Percentiles rank a stretch among this genome's conserved stretches.
Conservation (phyloP, 2,113 vertebrate genomes). For the Siniperca chuatsi region DNA sequence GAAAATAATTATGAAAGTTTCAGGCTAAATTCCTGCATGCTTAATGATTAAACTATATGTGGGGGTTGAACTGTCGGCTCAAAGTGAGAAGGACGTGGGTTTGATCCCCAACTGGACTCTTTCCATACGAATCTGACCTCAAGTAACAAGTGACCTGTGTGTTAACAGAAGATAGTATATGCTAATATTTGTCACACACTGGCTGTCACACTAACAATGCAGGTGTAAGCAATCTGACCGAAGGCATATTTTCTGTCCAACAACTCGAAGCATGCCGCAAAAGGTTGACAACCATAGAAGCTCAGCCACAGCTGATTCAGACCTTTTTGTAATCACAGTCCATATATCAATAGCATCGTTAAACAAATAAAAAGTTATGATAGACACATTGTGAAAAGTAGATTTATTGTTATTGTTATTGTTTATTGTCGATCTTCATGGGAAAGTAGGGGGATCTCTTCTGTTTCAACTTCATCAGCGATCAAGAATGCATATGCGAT, state of each 20-base stretch:
- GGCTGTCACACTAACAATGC: slow-evolving; percentile 9
- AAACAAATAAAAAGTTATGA: no score
- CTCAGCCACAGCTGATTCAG: background rate
- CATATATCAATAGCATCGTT: background rate
- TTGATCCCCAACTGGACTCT: slow-evolving; percentile 22
- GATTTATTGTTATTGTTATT: no score
- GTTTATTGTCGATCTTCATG: no score
- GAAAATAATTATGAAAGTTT: slow-evolving; percentile 57
- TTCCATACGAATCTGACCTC: slow-evolving; percentile 16
- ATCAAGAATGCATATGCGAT: no score
- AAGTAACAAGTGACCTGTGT: slow-evolving; percentile 34
- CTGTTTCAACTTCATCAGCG: no score
- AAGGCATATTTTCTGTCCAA: background rate
- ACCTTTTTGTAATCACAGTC: background rate
- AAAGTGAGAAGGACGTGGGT: slow-evolving; percentile 3
- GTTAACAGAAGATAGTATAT: slow-evolving; percentile 39
- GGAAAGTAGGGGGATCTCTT: no score
- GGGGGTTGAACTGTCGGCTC: background rate
- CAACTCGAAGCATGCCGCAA: background rate
- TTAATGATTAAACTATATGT: slow-evolving; percentile 25
- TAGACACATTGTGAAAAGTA: no score
- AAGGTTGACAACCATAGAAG: background rate
- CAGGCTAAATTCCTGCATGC: slow-evolving; percentile 40
- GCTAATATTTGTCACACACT: slow-evolving; percentile 5
- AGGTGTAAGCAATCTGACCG: background rate